Conservation (phyloP, 53 echinoderm and acorn worm species). For the Patiria pectinifera region DNA sequence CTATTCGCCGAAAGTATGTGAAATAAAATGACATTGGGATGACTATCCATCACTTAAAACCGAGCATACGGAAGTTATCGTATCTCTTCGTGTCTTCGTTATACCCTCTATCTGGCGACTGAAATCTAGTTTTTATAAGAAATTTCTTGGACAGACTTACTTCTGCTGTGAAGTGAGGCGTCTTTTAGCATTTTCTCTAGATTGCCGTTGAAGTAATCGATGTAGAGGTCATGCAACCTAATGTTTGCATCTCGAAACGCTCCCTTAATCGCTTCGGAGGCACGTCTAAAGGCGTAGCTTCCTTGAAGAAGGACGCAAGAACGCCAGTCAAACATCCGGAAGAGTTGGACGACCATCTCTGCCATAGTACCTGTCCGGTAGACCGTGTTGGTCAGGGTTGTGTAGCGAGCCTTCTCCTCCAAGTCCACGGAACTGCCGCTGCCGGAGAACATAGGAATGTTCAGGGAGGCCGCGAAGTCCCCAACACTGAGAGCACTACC, state of each 20-base stretch:
- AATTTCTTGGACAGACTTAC: background rate
- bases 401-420: conserved; percentile 66
- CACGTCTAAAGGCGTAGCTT: background rate
- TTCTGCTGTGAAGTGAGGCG: background rate
- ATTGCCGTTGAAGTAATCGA: background rate
- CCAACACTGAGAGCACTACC: conserved; percentile 62
- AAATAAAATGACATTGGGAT: too few relatives aligned
- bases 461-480: conserved; percentile 73
- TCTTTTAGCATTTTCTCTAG: background rate
- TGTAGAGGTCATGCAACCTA: background rate
- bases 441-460: conserved; percentile 73
- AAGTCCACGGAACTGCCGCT: conserved; percentile 17
- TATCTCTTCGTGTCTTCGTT: too few relatives aligned
- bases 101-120: too few relatives aligned
- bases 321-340: background rate
- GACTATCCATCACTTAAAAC: too few relatives aligned
- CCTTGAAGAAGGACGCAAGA: background rate
- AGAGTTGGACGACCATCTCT: background rate
- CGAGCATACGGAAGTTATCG: too few relatives aligned
- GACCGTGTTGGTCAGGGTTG: conserved; percentile 58
- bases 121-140: too few relatives aligned
- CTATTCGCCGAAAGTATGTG: too few relatives aligned
- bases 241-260: background rate
- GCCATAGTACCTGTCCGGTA: conserved; percentile 25
- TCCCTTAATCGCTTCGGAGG: background rate